Percentiles rank a stretch among this genome's conserved stretches.
These are phyloP conservation scores for Myripristis murdjan DNA, from an alignment of 2,797 vertebrate genomes.

Conservation along the genomic window DNA sequence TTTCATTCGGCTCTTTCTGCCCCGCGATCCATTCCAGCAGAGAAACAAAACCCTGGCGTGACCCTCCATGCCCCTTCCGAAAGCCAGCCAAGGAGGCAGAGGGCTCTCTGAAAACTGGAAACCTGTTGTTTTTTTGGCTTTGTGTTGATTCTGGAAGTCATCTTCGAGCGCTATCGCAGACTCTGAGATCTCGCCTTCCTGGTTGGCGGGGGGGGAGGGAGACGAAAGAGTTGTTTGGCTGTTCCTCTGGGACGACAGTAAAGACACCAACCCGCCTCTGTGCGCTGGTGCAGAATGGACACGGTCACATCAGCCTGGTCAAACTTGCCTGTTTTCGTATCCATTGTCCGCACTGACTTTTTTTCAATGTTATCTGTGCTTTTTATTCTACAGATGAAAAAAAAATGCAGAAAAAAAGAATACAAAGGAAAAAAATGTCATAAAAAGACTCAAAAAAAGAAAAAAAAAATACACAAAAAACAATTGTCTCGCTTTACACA, in stretches of 20 bases:
- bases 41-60: conserved; percentile 50
- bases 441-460: conserved; percentile 68
- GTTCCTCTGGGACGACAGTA: conserved; percentile 68
- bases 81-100: conserved; percentile 38
- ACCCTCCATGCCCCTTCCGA: conserved; percentile 46
- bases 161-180: conserved; percentile 62
- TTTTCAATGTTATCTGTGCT: conserved; percentile 84
- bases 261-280: conserved; percentile 59
- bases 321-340: conserved; percentile 84
- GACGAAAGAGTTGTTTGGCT: conserved; percentile 60
- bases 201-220: conserved; percentile 73
- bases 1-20: conserved; percentile 64
- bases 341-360: conserved; percentile 87
- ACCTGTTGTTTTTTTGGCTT: conserved; percentile 49
- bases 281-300: conserved; percentile 56
- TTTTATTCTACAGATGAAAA: conserved; percentile 81
- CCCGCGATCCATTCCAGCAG: conserved; percentile 56
- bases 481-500: conserved; percentile 77
- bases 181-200: conserved; percentile 42
- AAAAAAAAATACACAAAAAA: conserved; percentile 73
- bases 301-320: conserved; percentile 60
- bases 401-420: conserved; percentile 70
- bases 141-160: conserved; percentile 67
- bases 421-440: conserved; percentile 69
- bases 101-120: conserved; percentile 60